Evolutionary conservation across 2,888 invertebrate species (phyloP), one percentile per base, ranked within the genome.

Genomic region (Ctenicera cuprea): DNA sequence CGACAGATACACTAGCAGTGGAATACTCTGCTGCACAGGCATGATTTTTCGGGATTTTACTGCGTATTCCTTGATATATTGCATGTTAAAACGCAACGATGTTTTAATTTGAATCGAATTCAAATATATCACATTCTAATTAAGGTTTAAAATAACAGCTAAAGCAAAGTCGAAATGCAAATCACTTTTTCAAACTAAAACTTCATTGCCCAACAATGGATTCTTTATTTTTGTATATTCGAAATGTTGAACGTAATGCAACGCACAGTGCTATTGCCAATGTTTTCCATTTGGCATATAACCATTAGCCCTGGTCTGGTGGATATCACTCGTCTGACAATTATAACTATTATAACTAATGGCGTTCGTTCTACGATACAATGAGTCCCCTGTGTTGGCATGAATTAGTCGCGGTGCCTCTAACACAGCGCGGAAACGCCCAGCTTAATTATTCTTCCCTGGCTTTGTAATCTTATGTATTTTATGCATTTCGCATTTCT

Each of bases 401-500:
- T 57, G 70, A 70, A 70, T 70, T 70, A 70, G 70, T 70, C 70
- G 70, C 70, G 63, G 63, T 52, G 70, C 48, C 52, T 62, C 62
- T 62, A 61, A 48, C 69, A 67, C 66, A 30, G 52, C 61, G 62
- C 72, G 66, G 66, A 72, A 62, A 72, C 66, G 62, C 73, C 57
- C 70, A 59, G 41, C 73, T 74, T 77, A 79, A 78, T 79, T 79
- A 79, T 79, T 78, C 79, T 76, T 72, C 78, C 75, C 75, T 71
- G 71, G 66, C 77, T 78, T 76, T 75, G 76, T 80, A 81, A 79
- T 80, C 80, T 78, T 81, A 77, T 77, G 78, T 80, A 79, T 79
- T 80, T 81, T 81, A 81, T 81, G 80, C 81, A 81, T 77, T 79
- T 79, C 79, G 77, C 77, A 78, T 80, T 77, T 76, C 79, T 76